Base-by-base conservation (phyloP, 2,888 invertebrate genomes). In the Phania funesta region DNA sequence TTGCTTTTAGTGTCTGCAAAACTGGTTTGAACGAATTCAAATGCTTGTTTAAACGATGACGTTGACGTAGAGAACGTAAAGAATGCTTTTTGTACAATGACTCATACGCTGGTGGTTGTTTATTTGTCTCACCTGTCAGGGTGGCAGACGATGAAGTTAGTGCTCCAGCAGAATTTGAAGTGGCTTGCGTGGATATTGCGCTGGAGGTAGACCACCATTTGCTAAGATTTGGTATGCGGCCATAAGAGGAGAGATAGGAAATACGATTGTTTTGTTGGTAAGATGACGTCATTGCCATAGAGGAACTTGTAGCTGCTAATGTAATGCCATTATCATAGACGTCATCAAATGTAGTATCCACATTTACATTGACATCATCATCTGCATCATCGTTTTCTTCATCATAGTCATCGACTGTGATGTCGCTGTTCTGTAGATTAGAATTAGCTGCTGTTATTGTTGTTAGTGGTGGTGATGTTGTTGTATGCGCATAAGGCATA, bases 101-200 rank as follows among this genome's bases (percentile, higher is more conserved):
- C 32, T 91, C 91, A 67, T 91, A 91, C 29, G 91, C 89, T 68
- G 91, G 91, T 74, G 90, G 90, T 85, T 91, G 89, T 80, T 86
- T 76, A 20, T 52, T 87, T 44, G 86, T 84, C 32, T 85, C 84
- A 67, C 86, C 85, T 62, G 75, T 26, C 32, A 56, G 44, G 18
- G 70, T 70, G 26, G 64, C 16, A 8, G 73, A 9, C 16, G 74
- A 22, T 22, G 79, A 8, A 18, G 68, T 29, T 50, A 11, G 8
- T 41, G 64, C 54, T 60, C 35, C 35, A 60, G 75, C 32, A 20
- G 18, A 13, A 4, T 5, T 41, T 32, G 56, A 2, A 9, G 41
- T 29, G 60, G 73, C n/a, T 11, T 38, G 50, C 16, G 41, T 32
- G 13, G 50, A 1, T 35, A 44, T 32, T 46, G 50, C 32, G 64